Conservation (phyloP, 2,888 invertebrate genomes). For the Philaethria dido region DNA sequence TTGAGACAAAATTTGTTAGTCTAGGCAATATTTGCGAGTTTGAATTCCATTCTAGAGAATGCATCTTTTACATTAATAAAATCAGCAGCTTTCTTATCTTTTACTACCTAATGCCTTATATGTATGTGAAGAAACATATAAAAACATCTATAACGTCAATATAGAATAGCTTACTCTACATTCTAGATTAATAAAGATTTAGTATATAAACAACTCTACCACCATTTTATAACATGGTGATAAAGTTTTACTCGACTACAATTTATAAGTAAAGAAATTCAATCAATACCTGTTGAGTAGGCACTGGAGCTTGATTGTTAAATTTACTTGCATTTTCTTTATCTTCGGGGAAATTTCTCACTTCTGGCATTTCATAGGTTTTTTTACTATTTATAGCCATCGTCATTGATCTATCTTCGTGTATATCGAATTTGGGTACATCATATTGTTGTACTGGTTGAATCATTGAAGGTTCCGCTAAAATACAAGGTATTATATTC, state of each 20-base stretch:
- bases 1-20: no score
- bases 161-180: no score
- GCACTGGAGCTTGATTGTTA: slow-evolving; percentile 53
- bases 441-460: slow-evolving; percentile 77
- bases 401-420: slow-evolving; percentile 78
- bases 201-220: no score
- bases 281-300: slow-evolving; percentile 57
- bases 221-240: no score
- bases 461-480: slow-evolving; percentile 71
- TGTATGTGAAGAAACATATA: no score
- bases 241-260: neutral
- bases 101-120: no score
- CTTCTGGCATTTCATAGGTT: slow-evolving; percentile 60
- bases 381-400: slow-evolving; percentile 75
- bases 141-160: no score
- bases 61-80: no score
- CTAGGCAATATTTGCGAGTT: no score
- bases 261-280: neutral
- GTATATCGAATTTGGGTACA: slow-evolving; percentile 76
- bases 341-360: slow-evolving; percentile 62
- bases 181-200: no score
- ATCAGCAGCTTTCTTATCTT: no score
- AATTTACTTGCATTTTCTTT: slow-evolving; percentile 75
- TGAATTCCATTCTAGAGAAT: no score
- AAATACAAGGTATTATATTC: neutral